Percentiles rank a stretch among this genome's conserved stretches.
phyloP scores from a whole-genome alignment of 2,797 vertebrate species.

The Pteropus rufus region DNA sequence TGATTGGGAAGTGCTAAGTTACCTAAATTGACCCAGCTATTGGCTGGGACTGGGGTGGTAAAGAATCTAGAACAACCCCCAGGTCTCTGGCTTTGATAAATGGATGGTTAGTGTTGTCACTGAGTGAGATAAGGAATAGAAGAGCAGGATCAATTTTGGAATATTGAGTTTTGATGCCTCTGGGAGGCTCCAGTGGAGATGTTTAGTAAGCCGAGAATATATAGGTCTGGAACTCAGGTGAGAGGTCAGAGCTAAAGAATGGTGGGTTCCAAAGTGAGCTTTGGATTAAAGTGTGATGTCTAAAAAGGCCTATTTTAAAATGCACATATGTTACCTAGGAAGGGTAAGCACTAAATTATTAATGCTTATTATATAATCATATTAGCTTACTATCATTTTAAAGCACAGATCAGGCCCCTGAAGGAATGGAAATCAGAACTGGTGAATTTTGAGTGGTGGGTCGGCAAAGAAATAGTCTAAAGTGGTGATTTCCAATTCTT shows the following conservation, averaged over 20 bases:
- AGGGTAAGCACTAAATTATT: constrained; percentile 62
- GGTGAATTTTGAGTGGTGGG: not conserved
- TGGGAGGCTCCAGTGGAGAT: not conserved
- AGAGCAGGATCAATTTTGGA: not conserved
- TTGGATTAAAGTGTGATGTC: constrained; percentile 53
- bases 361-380: constrained; percentile 55
- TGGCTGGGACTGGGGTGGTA: not conserved
- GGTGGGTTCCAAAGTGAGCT: constrained; percentile 35
- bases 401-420: constrained; percentile 46
- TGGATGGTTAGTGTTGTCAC: not conserved
- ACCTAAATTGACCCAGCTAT: accelerated
- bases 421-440: constrained; percentile 54
- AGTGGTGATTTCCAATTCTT: not conserved
- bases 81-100: not conserved
- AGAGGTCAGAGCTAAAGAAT: constrained; percentile 34
- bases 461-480: not conserved
- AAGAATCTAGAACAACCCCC: not conserved
- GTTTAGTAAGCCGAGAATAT: constrained; percentile 38
- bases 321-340: constrained; percentile 62
- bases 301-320: constrained; percentile 54
- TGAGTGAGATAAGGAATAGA: not conserved
- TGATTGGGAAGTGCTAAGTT: not conserved
- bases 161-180: not conserved
- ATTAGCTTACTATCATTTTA: constrained; percentile 55
- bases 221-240: not conserved